phyloP scores from a whole-genome alignment of 1,140 invertebrate genomes.

The Teleogryllus occipitalis region DNA sequence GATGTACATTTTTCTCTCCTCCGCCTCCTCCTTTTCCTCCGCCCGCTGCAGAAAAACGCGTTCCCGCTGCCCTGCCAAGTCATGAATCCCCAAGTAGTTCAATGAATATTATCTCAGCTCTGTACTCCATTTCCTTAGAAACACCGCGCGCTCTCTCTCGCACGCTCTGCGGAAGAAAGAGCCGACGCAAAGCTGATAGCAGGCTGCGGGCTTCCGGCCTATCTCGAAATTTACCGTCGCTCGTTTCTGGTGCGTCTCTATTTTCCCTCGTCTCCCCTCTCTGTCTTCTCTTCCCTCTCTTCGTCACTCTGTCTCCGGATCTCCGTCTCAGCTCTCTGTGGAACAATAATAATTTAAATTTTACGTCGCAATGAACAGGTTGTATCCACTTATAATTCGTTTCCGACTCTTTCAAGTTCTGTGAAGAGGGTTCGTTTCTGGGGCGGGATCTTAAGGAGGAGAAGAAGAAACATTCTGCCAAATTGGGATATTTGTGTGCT shows the following conservation, averaged over 20 bases:
- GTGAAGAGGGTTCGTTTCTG: not conserved
- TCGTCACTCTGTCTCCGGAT: not conserved
- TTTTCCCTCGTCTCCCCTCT: not conserved
- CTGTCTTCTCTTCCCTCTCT: not conserved
- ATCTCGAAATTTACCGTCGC: not conserved
- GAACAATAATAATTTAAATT: conserved; percentile 6
- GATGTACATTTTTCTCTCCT: no score
- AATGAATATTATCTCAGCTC: not conserved
- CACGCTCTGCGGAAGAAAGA: not conserved
- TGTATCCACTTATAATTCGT: not conserved
- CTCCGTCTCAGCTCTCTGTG: not conserved
- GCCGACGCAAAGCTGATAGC: not conserved
- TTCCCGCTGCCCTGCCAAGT: no score
- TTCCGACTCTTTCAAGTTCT: not conserved
- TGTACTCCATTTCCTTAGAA: not conserved
- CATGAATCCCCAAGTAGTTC: not conserved
- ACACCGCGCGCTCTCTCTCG: not conserved
- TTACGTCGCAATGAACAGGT: conserved; percentile 3
- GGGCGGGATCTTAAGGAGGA: no score
- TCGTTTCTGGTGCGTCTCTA: not conserved
- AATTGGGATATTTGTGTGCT: not conserved
- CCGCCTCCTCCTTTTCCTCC: no score
- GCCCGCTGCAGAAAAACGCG: no score
- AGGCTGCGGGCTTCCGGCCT: not conserved
- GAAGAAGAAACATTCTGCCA: not conserved